Conservation (phyloP, 2,888 invertebrate species). For the Terebella lapidaria region DNA sequence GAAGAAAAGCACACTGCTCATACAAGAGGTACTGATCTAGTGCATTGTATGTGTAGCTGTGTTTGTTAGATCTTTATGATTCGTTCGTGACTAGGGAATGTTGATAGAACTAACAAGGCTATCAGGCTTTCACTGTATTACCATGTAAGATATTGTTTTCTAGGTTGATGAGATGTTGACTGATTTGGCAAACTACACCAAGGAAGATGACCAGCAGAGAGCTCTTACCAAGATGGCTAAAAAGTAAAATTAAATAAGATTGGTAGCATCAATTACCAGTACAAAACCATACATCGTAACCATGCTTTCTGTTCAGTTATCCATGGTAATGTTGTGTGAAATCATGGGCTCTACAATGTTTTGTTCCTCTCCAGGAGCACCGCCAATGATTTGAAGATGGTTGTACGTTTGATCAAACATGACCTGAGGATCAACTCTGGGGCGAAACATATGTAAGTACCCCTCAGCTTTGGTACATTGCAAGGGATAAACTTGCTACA, state of each 20-base stretch:
- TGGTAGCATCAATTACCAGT: no score
- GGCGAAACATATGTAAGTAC: constrained; percentile 75
- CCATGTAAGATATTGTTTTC: not conserved
- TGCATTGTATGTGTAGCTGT: not conserved
- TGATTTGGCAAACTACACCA: constrained; percentile 70
- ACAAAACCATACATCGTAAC: no score
- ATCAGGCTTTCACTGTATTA: no score
- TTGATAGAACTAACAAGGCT: no score
- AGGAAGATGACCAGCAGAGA: constrained; percentile 79
- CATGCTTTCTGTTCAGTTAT: no score
- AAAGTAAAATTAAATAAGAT: constrained; percentile 39
- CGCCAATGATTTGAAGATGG: constrained; percentile 75
- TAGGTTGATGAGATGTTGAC: constrained; percentile 68
- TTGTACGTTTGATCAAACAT: constrained; percentile 82
- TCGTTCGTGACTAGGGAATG: not conserved
- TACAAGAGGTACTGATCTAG: constrained; percentile 65
- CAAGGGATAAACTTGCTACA: not conserved
- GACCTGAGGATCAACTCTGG: constrained; percentile 90
- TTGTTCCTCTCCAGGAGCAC: constrained; percentile 64
- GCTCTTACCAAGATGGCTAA: constrained; percentile 70
- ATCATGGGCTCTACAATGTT: no score
- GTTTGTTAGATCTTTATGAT: not conserved
- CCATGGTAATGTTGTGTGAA: no score
- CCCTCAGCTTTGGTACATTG: no score
- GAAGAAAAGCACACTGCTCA: constrained; percentile 65